Percentiles rank a stretch among this genome's conserved stretches.
These are phyloP conservation scores for Oriolus oriolus DNA, from an alignment of 2,113 vertebrate genomes.

Conservation along the genomic window DNA sequence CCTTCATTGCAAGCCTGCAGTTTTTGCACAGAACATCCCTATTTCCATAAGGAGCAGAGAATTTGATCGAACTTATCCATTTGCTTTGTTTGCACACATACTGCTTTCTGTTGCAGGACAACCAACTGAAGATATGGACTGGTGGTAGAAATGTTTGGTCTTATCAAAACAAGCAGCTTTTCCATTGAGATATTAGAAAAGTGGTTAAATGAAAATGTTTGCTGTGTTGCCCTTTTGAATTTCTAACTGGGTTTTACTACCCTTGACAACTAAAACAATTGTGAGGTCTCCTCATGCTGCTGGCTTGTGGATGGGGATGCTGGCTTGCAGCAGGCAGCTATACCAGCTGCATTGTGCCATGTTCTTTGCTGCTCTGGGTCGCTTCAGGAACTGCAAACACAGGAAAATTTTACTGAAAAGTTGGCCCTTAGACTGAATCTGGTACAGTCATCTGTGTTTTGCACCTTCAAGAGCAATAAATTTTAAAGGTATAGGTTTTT, in stretches of 20 bases:
- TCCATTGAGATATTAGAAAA: not conserved
- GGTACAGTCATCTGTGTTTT: not conserved
- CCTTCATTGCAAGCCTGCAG: not conserved
- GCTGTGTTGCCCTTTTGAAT: not conserved
- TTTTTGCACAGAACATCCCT: not conserved
- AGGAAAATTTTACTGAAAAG: not conserved
- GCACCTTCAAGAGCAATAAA: not conserved
- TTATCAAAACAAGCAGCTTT: not conserved
- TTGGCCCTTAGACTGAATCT: not conserved
- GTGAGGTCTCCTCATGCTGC: fast-evolving
- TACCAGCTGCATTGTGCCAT: not conserved
- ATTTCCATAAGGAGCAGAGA: not conserved
- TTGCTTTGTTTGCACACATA: not conserved
- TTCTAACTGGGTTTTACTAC: not conserved
- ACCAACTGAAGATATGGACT: not conserved
- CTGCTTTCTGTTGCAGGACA: not conserved
- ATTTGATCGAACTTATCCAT: not conserved
- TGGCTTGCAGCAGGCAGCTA: not conserved
- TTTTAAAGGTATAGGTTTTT: not conserved
- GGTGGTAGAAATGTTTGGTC: not conserved
- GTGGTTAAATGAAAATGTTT: not conserved
- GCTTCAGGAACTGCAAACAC: not conserved
- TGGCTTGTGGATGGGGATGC: not conserved
- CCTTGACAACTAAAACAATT: not conserved
- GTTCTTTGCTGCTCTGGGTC: not conserved